Conservation (phyloP, 2,797 vertebrate species). For the Pseudopleuronectes americanus region DNA sequence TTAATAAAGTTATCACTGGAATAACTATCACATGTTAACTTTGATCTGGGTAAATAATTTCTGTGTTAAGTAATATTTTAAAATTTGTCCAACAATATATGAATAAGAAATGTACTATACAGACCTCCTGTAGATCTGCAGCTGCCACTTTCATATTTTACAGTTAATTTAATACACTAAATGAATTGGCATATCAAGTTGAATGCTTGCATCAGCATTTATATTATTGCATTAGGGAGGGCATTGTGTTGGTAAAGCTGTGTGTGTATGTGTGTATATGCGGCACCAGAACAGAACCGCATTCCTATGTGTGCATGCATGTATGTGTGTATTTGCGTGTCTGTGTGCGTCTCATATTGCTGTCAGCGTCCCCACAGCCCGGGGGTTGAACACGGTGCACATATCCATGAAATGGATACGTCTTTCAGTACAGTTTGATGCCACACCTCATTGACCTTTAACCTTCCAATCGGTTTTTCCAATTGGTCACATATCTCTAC, state of each 20-base stretch:
- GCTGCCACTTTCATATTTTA: slow-evolving; percentile 20
- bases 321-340: slow-evolving; percentile 3
- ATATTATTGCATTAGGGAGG: slow-evolving; percentile 24
- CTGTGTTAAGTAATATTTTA: too few relatives aligned
- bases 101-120: background rate
- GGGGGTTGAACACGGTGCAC: slow-evolving; percentile 43
- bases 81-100: too few relatives aligned
- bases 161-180: slow-evolving; percentile 21
- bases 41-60: too few relatives aligned
- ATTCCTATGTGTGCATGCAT: slow-evolving; percentile 31
- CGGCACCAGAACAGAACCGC: slow-evolving; percentile 23
- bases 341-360: slow-evolving; percentile 68
- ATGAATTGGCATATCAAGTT: slow-evolving; percentile 29
- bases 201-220: slow-evolving; percentile 10
- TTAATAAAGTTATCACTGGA: too few relatives aligned
- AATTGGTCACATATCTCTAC: slow-evolving; percentile 74
- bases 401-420: slow-evolving; percentile 73
- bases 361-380: slow-evolving; percentile 67
- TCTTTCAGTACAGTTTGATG: slow-evolving; percentile 69
- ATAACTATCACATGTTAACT: too few relatives aligned
- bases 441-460: slow-evolving; percentile 77
- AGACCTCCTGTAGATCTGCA: slow-evolving; percentile 1
- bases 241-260: too few relatives aligned
- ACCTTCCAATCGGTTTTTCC: slow-evolving; percentile 75
- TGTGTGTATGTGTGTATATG: slow-evolving; percentile 6